Evolutionary conservation across 2,797 vertebrate genomes (phyloP), one percentile per base, ranked within the genome.

Genomic region (Gadopsis bispinosus): DNA sequence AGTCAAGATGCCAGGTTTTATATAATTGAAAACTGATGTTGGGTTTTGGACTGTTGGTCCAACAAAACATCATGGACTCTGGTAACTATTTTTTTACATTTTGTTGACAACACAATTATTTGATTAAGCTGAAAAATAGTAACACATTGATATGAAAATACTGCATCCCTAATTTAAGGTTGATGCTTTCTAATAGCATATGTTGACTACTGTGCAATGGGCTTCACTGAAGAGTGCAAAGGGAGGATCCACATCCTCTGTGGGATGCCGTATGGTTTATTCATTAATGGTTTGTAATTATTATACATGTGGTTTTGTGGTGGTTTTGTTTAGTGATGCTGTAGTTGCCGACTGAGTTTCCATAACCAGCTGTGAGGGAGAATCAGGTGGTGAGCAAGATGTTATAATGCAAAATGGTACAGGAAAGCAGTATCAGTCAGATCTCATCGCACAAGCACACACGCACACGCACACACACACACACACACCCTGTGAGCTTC

Each of bases 391-490:
- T 4, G 61, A 55, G 47, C 53, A 76, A 59, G 51, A 61, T 0
- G 19, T 48, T 77, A 66, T 37, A 14, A 83, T 67, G 74, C 77
- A 73, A 80, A 85, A 56, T 9, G 72, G 35, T 51, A 5, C 43
- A 53, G 73, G 50, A 83, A 60, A 70, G 60, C 56, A 11, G 35
- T 41, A 75, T 69, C 75, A 80, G 67, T 75, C 62, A 63, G 45
- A 85, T 33, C 48, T 9, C 56, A 64, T 71, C 78, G 53, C 73
- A 70, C 29, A 6, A 43, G 39, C 51, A 70, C 77, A 60, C 53
- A 78, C 70, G 68, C 73, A 73, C 59, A 63, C 63, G 63, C 61
- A 20, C 59, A 48, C 75, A 66, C 39, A 53, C 29, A 67, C 41
- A 70, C 66, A 68, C 26, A 56, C 39, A 54, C 71, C 48, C 37